Conservation (phyloP, 2,888 invertebrate genomes). For the Rotaria magnacalcarata region DNA sequence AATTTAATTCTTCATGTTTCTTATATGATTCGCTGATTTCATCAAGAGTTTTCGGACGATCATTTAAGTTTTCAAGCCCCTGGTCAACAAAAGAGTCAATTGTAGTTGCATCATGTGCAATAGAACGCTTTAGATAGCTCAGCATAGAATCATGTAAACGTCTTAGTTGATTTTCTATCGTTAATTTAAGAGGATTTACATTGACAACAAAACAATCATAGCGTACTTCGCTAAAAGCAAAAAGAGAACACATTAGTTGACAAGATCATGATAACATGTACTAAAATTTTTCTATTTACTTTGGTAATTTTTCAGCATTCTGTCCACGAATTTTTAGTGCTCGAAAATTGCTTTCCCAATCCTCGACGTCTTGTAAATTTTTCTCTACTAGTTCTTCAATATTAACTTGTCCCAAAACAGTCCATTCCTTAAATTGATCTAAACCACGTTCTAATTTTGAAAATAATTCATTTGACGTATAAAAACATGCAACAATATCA, state of each 20-base stretch:
- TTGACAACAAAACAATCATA: constrained; percentile 85
- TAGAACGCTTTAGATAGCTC: constrained; percentile 70
- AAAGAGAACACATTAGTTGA: background rate
- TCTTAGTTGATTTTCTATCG: constrained; percentile 83
- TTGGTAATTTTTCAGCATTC: constrained; percentile 81
- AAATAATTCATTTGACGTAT: constrained; percentile 72
- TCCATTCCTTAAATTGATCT: constrained; percentile 66
- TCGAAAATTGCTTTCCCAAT: constrained; percentile 80
- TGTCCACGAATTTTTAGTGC: constrained; percentile 84
- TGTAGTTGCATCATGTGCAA: constrained; percentile 67
- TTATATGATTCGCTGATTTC: constrained; percentile 76
- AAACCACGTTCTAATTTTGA: constrained; percentile 67
- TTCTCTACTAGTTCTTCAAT: constrained; percentile 69
- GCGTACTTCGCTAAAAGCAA: constrained; percentile 61
- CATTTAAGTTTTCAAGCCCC: constrained; percentile 65
- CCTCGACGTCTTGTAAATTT: constrained; percentile 68
- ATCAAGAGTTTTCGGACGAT: constrained; percentile 73
- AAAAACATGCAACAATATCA: constrained; percentile 71
- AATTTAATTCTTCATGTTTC: constrained; percentile 69
- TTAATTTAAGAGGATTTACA: constrained; percentile 75
- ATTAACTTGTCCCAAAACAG: constrained; percentile 73
- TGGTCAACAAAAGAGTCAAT: constrained; percentile 68
- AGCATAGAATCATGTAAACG: constrained; percentile 83
- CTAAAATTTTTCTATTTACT: constrained; percentile 62
- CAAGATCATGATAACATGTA: too few species aligned